Evolutionary conservation across 2,888 invertebrate genomes (phyloP).

Genomic region (Byasa hedistus): DNA sequence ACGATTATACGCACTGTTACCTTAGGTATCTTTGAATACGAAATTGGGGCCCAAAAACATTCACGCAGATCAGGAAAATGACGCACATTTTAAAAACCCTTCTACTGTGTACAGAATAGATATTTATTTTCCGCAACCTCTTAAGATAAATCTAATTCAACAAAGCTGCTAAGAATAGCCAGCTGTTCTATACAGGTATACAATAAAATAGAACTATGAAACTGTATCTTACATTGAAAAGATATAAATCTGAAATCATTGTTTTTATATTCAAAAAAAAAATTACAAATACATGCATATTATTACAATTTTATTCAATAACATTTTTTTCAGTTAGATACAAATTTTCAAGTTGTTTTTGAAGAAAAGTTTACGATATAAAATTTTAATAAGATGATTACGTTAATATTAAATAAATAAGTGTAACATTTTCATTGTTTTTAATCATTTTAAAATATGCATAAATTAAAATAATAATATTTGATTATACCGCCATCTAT

Average conservation of each 20-base stretch:
- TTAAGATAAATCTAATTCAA: slow-evolving; percentile 7
- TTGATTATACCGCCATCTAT: slow-evolving; percentile 53
- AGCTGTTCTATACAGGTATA: slow-evolving; percentile 7
- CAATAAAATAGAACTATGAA: neutral
- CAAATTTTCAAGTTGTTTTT: too few species aligned
- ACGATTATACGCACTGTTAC: slow-evolving; percentile 54
- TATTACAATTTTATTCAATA: too few species aligned
- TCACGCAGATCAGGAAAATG: slow-evolving; percentile 46
- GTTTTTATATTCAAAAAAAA: too few species aligned
- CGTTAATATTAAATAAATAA: too few species aligned
- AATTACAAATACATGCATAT: too few species aligned
- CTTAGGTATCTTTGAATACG: slow-evolving; percentile 71
- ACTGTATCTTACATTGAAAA: too few species aligned
- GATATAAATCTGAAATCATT: too few species aligned
- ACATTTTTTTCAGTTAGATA: too few species aligned
- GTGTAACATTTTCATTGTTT: too few species aligned
- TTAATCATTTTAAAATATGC: neutral
- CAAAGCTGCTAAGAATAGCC: slow-evolving; percentile 27
- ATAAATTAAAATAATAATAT: neutral
- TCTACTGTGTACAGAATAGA: neutral
- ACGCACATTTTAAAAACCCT: neutral
- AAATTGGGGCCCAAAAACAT: slow-evolving; percentile 58
- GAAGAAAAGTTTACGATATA: too few species aligned
- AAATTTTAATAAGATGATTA: too few species aligned
- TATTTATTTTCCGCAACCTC: neutral